Evolutionary conservation across 2,888 invertebrate genomes (phyloP).

Genomic region (Erebia ligea): DNA sequence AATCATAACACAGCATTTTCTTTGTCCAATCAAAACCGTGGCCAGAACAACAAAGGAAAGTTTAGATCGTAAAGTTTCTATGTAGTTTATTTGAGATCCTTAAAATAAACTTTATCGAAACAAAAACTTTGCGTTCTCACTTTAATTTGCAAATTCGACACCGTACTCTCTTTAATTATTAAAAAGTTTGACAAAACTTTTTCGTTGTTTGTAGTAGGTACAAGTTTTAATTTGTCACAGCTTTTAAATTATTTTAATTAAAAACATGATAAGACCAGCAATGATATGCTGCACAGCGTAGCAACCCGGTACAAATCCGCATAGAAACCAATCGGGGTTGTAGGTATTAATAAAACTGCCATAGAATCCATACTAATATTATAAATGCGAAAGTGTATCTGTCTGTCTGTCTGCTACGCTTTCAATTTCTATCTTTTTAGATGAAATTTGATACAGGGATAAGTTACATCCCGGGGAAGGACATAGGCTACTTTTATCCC

Average conservation of each 20-base stretch:
- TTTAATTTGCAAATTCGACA: slow-evolving; percentile 16
- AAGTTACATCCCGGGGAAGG: no score
- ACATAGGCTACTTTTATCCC: no score
- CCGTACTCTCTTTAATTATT: slow-evolving; percentile 2
- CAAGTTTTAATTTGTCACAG: not conserved
- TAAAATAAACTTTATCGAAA: slow-evolving; percentile 12
- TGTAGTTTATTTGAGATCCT: slow-evolving; percentile 7
- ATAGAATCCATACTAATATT: no score
- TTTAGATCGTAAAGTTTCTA: not conserved
- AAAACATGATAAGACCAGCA: not conserved
- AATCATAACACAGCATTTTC: not conserved
- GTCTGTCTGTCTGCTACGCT: no score
- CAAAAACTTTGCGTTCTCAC: slow-evolving; percentile 4
- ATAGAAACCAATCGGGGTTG: no score
- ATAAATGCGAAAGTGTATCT: no score
- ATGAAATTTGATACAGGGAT: no score
- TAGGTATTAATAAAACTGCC: no score
- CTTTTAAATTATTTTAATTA: not conserved
- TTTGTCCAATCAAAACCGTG: slow-evolving; percentile 2
- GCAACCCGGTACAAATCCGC: no score
- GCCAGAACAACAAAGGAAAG: slow-evolving; percentile 12
- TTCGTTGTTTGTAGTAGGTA: not conserved
- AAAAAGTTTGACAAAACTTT: slow-evolving; percentile 7
- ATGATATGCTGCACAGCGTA: not conserved
- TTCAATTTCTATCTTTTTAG: no score